Base-by-base conservation (phyloP, 2,888 invertebrate species). In the Pyralis farinalis region DNA sequence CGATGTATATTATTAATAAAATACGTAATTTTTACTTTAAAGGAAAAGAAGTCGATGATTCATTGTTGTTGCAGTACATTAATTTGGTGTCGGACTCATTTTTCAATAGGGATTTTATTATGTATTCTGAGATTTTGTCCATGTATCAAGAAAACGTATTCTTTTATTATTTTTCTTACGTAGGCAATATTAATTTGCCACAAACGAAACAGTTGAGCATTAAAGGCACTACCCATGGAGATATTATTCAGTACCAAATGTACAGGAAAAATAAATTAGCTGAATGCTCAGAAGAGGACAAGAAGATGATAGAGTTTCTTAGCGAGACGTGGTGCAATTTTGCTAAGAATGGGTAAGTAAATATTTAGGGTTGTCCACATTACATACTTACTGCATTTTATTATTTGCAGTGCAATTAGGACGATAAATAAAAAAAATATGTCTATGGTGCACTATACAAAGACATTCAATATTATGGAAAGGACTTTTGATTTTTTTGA, bases 201-300 rank as follows among this genome's bases (percentile, higher is more conserved):
- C 49, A 61, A 0, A 79, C 85, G 78, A 68, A 63, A 34, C 61
- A 46, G 9, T 55, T 86, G 2, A 74, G 70, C 0, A 8, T 81
- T 0, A 55, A 67, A 37, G 87, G 88, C 0, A 74, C 86, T 0
- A 57, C 75, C 0, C 88, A 88, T 27, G 82, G 85, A 0, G 88
- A 88, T 44, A 58, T 81, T 20, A 58, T 83, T 0, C 82, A 78
- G 11, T 87, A 87, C 27, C 58, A 75, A 31, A 86, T 87, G 44
- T 85, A 79, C 46, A 81, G 68, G 12, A 54, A 69, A 10, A 68
- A 40, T 22, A 86, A 86, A 46, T 69, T 66, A 1, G 51, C 60
- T 0, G 57, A 62, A 35, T 60, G 64, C 10, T 53, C 48, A 0
- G 55, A 66, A 0, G 55, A 51, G 1, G 87, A 87, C 51, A 41